Conservation (phyloP, 2,888 invertebrate species). For the Trachelus stipa region DNA sequence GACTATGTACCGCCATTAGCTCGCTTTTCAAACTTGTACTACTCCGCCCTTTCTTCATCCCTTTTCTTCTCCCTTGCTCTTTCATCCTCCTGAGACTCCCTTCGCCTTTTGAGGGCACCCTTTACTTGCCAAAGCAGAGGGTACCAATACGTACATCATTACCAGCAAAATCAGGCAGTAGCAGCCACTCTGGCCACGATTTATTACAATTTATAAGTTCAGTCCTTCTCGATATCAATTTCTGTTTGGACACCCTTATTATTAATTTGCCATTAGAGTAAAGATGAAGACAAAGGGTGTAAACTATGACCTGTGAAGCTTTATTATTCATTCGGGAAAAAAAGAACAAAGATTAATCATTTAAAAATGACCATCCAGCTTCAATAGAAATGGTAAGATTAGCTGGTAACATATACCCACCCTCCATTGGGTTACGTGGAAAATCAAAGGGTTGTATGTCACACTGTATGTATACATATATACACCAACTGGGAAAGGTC, state of each 20-base stretch:
- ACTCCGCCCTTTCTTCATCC: constrained; percentile 9
- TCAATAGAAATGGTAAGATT: not conserved
- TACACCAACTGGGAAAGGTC: not conserved
- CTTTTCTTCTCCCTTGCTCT: not conserved
- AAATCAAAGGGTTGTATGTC: not conserved
- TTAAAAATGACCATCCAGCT: not conserved
- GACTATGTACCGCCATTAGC: constrained; percentile 19
- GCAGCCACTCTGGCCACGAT: not conserved
- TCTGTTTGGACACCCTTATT: not conserved
- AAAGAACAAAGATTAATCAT: not conserved
- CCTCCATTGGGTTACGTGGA: not conserved
- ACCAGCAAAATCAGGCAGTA: not conserved
- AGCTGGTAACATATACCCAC: not conserved
- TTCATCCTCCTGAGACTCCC: not conserved
- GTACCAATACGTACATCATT: not conserved
- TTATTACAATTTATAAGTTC: not conserved
- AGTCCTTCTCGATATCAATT: not conserved
- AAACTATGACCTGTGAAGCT: not conserved
- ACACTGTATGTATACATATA: not conserved
- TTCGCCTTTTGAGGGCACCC: not conserved
- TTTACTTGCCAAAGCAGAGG: not conserved
- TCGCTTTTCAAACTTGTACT: constrained; percentile 22
- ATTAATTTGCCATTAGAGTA: not conserved
- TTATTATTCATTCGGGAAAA: not conserved
- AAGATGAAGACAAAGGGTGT: not conserved